phyloP scores from a whole-genome alignment of 30 jellyfish, hydroid and myxozoan genomes.

The Aurelia sp. region DNA sequence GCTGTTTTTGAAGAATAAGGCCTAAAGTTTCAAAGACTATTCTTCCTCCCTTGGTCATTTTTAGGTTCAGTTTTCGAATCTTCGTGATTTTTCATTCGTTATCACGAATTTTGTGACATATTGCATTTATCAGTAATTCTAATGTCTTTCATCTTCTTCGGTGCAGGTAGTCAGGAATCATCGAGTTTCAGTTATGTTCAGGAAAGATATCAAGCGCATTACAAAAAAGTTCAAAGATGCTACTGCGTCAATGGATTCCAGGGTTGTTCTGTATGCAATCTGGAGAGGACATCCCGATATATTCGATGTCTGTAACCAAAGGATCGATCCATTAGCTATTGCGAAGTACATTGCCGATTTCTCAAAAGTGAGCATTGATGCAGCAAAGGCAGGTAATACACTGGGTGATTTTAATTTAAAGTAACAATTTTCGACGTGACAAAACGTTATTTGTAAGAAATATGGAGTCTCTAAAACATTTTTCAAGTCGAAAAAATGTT shows the following conservation, averaged over 20 bases:
- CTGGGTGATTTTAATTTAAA: too few species aligned
- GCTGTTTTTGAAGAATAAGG: too few species aligned
- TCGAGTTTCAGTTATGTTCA: not conserved
- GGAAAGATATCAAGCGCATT: not conserved
- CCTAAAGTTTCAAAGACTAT: too few species aligned
- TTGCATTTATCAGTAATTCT: not conserved
- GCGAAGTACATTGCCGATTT: not conserved
- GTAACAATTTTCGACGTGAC: too few species aligned
- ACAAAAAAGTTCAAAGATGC: not conserved
- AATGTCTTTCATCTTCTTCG: not conserved
- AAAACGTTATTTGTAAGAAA: too few species aligned
- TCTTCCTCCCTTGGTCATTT: too few species aligned
- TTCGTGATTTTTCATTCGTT: too few species aligned
- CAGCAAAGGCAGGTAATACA: not conserved
- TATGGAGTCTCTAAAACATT: too few species aligned
- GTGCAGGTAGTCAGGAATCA: not conserved
- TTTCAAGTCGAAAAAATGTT: too few species aligned
- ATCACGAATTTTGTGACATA: not conserved
- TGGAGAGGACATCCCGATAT: not conserved
- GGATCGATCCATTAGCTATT: not conserved
- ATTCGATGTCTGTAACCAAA: not conserved
- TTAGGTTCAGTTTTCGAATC: too few species aligned
- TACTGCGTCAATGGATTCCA: not conserved
- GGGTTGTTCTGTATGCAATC: not conserved
- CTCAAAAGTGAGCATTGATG: not conserved